Evolutionary conservation across 2,797 vertebrate genomes (phyloP), one percentile per base, ranked within the genome.

Genomic region (Chromobotia macracanthus): DNA sequence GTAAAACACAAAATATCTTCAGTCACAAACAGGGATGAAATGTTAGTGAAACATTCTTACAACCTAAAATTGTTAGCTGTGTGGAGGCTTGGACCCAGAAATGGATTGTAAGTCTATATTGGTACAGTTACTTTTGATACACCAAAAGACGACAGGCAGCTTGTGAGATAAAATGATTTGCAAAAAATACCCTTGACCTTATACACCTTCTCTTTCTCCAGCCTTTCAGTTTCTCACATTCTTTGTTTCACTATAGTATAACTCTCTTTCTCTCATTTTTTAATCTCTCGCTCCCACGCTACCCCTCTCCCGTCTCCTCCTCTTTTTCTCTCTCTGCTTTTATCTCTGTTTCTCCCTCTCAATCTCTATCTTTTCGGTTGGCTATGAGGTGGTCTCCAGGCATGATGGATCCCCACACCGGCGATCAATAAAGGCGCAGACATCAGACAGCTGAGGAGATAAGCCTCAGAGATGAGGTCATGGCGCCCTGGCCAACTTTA

Each of bases 381-480:
- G 53, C 77, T 63, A 21, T 75, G 50, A 70, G 80, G 78, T 79
- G 84, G 84, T 81, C 79, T 70, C 66, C 23, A 60, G 78, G 75
- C 72, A 75, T 72, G 63, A 67, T 77, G 71, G 77, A 79, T 84
- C 75, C 79, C 76, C 50, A 73, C 70, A 50, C 19, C 38, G 50
- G 6, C 28, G 77, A 84, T 86, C 85, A 77, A 83, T 84, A 84
- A 80, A 53, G 73, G 44, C 53, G 35, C 75, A 44, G 18, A 21
- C 72, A 80, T 71, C 79, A 81, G 81, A 82, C 72, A 9, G 73
- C 23, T 79, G 44, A 80, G 58, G 65, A 82, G 85, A 86, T 84
- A 78, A 86, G 81, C 72, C 74, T 58, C 72, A 41, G 61, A 79
- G 65, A 80, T 79, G 67, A 68, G 85, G 79, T 80, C 81, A 78